These are phyloP conservation scores for Caenorhabditis latens DNA, from an alignment of 1,140 invertebrate species.

Conservation along the genomic window DNA sequence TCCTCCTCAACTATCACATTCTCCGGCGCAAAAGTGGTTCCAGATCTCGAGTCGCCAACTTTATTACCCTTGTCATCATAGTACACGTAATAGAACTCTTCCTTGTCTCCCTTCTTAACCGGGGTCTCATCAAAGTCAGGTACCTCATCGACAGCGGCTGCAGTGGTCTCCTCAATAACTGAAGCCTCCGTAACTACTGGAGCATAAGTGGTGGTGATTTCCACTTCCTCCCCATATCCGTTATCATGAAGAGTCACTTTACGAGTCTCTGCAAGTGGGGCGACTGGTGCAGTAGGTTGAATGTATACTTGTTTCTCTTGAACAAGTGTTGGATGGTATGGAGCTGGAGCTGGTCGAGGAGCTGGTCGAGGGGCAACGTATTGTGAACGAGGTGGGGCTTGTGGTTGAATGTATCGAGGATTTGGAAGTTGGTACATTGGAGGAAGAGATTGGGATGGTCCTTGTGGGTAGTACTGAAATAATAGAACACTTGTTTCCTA, in stretches of 20 bases:
- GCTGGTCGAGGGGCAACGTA: background rate
- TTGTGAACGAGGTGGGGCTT: background rate
- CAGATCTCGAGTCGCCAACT: slow-evolving; percentile 43
- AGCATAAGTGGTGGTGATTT: slow-evolving; percentile 1
- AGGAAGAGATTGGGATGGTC: slow-evolving; percentile 22
- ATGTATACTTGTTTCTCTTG: slow-evolving; percentile 23
- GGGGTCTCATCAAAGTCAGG: slow-evolving; percentile 37
- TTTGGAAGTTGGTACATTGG: slow-evolving; percentile 44
- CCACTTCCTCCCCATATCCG: slow-evolving; percentile 43
- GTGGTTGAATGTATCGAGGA: slow-evolving; percentile 42
- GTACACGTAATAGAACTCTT: slow-evolving; percentile 43
- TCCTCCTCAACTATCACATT: slow-evolving; percentile 34
- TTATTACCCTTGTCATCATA: slow-evolving; percentile 41
- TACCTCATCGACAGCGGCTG: background rate
- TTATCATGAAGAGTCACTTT: slow-evolving; percentile 25
- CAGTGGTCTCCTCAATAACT: background rate
- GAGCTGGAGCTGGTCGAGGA: slow-evolving; percentile 23
- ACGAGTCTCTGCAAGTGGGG: background rate
- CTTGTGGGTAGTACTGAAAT: slow-evolving; percentile 25
- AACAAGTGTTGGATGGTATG: slow-evolving; percentile 8
- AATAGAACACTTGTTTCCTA: background rate
- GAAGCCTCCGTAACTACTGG: background rate
- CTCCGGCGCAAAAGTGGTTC: slow-evolving; percentile 31
- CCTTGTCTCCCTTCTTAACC: slow-evolving; percentile 31
- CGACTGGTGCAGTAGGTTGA: slow-evolving; percentile 29